Evolutionary conservation across 2,888 invertebrate genomes (phyloP).

Genomic region (Netelia virgata): DNA sequence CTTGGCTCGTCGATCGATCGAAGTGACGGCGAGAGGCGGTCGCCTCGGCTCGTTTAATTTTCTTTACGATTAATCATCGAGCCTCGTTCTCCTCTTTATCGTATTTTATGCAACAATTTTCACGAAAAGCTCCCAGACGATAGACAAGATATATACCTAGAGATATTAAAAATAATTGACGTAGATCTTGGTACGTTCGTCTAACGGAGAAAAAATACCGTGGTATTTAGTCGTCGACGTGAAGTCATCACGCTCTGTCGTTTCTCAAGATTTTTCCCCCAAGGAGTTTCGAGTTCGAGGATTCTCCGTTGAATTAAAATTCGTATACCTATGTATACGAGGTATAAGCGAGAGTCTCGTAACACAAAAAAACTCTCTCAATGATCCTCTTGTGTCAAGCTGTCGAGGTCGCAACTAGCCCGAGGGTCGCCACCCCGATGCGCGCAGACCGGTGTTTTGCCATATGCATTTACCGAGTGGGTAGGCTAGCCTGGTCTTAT

Average conservation of each 20-base stretch:
- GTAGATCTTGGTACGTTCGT: no score
- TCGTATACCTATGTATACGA: constrained; percentile 6
- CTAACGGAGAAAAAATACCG: no score
- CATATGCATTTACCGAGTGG: constrained; percentile 35
- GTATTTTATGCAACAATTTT: no score
- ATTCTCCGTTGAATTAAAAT: constrained; percentile 1
- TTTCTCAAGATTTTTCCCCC: neutral
- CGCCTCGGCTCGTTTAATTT: no score
- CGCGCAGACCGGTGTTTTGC: neutral
- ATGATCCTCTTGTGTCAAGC: constrained; percentile 37
- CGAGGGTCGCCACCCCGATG: constrained; percentile 24
- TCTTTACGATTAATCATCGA: no score
- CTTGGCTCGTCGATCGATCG: neutral
- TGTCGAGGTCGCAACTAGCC: constrained; percentile 44
- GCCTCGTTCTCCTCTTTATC: no score
- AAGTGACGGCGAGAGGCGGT: neutral
- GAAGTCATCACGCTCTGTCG: no score
- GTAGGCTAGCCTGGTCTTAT: constrained; percentile 5
- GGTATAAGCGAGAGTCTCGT: constrained; percentile 19
- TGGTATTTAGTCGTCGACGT: no score
- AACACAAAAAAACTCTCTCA: constrained; percentile 37
- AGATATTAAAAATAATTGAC: no score
- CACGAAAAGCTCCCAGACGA: no score
- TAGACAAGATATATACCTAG: no score
- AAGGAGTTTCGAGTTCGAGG: constrained; percentile 29